phyloP scores from a whole-genome alignment of 2,888 invertebrate genomes.

The Escarpia spicata region DNA sequence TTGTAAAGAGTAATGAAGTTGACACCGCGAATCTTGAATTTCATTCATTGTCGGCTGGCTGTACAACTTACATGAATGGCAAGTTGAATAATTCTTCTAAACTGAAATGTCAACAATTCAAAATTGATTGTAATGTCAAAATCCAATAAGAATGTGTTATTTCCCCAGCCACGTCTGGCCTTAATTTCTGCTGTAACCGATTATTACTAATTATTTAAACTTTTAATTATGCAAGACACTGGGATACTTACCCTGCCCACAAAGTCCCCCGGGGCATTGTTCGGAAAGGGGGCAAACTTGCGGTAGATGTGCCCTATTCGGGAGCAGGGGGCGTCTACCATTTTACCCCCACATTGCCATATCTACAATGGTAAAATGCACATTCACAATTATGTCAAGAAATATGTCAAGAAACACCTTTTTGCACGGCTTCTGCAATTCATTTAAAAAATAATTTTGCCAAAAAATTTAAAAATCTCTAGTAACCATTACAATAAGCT shows the following conservation, averaged over 20 bases:
- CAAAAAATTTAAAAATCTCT: not conserved
- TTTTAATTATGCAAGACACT: not conserved
- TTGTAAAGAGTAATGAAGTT: too few relatives aligned
- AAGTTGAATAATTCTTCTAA: too few relatives aligned
- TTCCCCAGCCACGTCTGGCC: too few relatives aligned
- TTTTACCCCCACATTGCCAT: conserved; percentile 95
- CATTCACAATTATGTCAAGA: not conserved
- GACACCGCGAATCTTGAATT: too few relatives aligned
- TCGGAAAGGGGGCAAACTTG: conserved; percentile 78
- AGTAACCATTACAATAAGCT: too few relatives aligned
- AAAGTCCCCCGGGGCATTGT: conserved; percentile 90
- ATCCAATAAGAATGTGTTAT: too few relatives aligned
- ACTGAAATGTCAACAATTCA: too few relatives aligned
- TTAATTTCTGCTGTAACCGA: too few relatives aligned
- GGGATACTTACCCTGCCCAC: conserved; percentile 70
- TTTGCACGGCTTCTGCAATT: not conserved
- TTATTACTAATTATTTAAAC: too few relatives aligned
- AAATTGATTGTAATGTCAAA: too few relatives aligned
- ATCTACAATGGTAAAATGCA: conserved; percentile 67
- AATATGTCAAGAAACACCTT: not conserved
- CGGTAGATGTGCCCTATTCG: conserved; percentile 83
- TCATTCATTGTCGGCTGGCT: too few relatives aligned
- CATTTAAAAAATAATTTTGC: not conserved
- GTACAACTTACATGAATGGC: too few relatives aligned
- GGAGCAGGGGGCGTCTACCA: conserved; percentile 92